Conservation (phyloP, 2,888 invertebrate genomes). For the Halictus quadricinctus region DNA sequence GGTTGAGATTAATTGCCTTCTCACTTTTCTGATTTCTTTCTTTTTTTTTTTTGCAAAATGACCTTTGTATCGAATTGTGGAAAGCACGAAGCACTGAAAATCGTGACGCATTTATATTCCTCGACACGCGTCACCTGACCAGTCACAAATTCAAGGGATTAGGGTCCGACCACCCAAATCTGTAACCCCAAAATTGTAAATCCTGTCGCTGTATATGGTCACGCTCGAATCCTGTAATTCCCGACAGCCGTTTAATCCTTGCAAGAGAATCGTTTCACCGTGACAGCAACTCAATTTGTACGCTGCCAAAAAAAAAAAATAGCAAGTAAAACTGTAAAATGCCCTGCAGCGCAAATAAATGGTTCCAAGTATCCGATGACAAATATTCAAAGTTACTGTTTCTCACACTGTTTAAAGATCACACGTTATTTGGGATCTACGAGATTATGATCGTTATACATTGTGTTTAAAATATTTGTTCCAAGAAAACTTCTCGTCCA, state of each 20-base stretch:
- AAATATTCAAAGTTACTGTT: no score
- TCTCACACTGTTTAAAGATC: no score
- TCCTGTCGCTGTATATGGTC: conserved; percentile 6
- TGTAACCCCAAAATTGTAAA: background rate
- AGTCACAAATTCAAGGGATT: conserved; percentile 39
- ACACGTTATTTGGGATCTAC: no score
- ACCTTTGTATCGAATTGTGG: background rate
- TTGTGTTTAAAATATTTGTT: background rate
- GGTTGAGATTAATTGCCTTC: background rate
- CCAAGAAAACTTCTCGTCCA: background rate
- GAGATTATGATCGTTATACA: background rate
- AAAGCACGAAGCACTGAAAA: background rate
- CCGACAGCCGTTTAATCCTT: background rate
- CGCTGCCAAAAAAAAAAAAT: background rate
- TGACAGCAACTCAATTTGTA: background rate
- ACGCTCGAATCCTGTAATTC: background rate
- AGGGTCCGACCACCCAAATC: conserved; percentile 35
- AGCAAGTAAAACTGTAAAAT: background rate
- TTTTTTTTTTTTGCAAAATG: background rate
- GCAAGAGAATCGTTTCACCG: background rate
- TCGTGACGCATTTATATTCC: conserved; percentile 22
- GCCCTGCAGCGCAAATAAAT: background rate
- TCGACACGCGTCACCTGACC: conserved; percentile 31
- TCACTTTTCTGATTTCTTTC: background rate
- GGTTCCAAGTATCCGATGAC: background rate